Conservation (phyloP, 2,888 invertebrate species). For the Andricus quercusramuli region DNA sequence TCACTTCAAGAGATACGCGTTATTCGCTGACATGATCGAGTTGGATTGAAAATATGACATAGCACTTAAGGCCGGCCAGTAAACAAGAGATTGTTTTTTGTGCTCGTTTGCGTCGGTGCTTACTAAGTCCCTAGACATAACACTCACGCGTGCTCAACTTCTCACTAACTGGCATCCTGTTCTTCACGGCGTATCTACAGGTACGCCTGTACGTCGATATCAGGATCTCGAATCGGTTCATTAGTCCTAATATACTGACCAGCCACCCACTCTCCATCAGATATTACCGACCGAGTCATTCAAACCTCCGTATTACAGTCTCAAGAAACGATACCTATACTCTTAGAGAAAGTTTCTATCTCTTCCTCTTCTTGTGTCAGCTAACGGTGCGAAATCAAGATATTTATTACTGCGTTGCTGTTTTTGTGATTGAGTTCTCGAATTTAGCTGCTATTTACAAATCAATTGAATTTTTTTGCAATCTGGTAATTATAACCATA, state of each 20-base stretch:
- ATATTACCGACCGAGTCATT: constrained; percentile 63
- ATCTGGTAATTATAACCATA: too few relatives aligned
- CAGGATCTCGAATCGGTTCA: constrained; percentile 70
- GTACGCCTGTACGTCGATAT: constrained; percentile 57
- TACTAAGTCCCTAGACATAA: neutral
- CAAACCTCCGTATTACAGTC: constrained; percentile 59
- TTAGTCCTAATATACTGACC: constrained; percentile 72
- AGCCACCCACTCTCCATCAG: constrained; percentile 69
- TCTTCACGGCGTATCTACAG: constrained; percentile 48
- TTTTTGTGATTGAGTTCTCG: neutral
- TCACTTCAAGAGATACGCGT: constrained; percentile 12
- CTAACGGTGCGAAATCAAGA: constrained; percentile 32
- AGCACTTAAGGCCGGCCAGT: constrained; percentile 45
- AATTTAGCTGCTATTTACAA: neutral
- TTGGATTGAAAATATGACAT: constrained; percentile 52
- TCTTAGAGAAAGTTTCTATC: constrained; percentile 31
- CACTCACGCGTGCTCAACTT: constrained; percentile 50
- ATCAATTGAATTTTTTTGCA: neutral
- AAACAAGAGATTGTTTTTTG: constrained; percentile 47
- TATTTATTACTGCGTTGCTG: neutral
- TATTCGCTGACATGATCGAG: constrained; percentile 12
- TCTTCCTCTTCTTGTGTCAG: constrained; percentile 13
- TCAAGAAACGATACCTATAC: constrained; percentile 45
- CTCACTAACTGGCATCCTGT: constrained; percentile 60
- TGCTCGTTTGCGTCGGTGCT: constrained; percentile 42